These are phyloP conservation scores for Picathartes gymnocephalus DNA, from an alignment of 2,113 vertebrate genomes.

Conservation along the genomic window DNA sequence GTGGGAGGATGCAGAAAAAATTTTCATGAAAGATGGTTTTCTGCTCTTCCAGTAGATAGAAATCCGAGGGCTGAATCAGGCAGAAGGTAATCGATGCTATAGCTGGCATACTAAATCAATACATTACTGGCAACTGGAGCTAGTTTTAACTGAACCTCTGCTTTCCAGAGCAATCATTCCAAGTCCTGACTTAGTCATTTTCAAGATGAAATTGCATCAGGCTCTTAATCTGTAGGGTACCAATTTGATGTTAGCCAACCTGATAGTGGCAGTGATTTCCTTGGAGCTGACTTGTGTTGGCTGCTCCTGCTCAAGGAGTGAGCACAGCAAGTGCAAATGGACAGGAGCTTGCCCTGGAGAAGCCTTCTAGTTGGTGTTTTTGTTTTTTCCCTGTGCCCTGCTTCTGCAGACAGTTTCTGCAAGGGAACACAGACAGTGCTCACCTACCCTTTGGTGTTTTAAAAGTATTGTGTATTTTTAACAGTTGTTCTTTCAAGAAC, in stretches of 20 bases:
- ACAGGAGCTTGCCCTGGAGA: not conserved
- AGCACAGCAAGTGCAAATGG: not conserved
- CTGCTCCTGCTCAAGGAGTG: not conserved
- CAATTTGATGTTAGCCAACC: not conserved
- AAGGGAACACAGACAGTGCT: not conserved
- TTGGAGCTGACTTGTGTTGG: not conserved
- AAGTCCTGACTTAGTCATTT: constrained; percentile 54
- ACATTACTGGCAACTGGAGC: constrained; percentile 56
- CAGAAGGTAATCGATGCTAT: constrained; percentile 28
- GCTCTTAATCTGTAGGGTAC: constrained; percentile 16
- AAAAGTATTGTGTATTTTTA: constrained; percentile 3
- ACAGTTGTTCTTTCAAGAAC: constrained; percentile 34
- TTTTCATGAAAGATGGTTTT: not conserved
- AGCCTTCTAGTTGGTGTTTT: not conserved
- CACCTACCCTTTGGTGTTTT: not conserved
- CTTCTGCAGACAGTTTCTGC: not conserved
- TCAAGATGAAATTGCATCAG: constrained; percentile 61
- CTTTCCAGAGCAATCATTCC: constrained; percentile 58
- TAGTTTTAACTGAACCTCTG: constrained; percentile 51
- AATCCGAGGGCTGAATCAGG: constrained; percentile 36
- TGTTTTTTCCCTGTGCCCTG: not conserved
- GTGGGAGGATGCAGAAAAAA: not conserved
- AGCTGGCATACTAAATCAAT: constrained; percentile 60
- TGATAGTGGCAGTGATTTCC: not conserved
- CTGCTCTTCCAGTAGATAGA: constrained; percentile 42